Conservation (phyloP, 2,113 vertebrate species). For the Mus pahari region DNA sequence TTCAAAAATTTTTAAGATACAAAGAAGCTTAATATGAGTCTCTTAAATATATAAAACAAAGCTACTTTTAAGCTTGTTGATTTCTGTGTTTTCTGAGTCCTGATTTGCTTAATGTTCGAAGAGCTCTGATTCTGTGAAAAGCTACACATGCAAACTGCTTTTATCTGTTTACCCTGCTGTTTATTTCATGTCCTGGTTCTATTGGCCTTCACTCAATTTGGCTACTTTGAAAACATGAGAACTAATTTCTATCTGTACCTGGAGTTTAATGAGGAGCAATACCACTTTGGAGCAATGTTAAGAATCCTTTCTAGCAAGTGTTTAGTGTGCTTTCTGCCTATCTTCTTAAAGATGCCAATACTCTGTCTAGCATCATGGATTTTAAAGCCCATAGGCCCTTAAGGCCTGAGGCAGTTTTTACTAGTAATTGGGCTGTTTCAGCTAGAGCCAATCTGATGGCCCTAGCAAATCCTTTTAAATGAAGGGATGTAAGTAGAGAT, state of each 20-base stretch:
- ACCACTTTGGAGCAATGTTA: not conserved
- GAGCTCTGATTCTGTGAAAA: not conserved
- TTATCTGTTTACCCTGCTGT: not conserved
- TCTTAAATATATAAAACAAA: slow-evolving; percentile 25
- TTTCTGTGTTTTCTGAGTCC: slow-evolving; percentile 31
- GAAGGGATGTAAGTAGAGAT: slow-evolving; percentile 44
- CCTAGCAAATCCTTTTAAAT: slow-evolving; percentile 59
- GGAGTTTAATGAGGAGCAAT: not conserved
- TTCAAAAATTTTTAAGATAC: not conserved
- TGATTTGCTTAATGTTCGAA: slow-evolving; percentile 32
- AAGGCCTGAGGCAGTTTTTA: slow-evolving; percentile 36
- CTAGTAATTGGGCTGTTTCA: slow-evolving; percentile 61
- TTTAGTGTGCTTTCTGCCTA: slow-evolving; percentile 29
- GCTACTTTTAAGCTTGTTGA: not conserved
- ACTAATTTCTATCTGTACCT: not conserved
- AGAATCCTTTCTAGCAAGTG: slow-evolving; percentile 16
- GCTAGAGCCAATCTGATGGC: slow-evolving; percentile 41
- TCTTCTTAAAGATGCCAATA: slow-evolving; percentile 40
- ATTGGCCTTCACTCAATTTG: not conserved
- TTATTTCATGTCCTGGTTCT: not conserved
- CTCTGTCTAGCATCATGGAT: not conserved
- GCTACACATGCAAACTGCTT: not conserved
- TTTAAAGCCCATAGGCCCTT: slow-evolving; percentile 40
- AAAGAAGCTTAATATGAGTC: not conserved
- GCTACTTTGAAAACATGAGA: not conserved